Evolutionary conservation across 1,140 invertebrate genomes (phyloP).

Genomic region (Vanessa atalanta): DNA sequence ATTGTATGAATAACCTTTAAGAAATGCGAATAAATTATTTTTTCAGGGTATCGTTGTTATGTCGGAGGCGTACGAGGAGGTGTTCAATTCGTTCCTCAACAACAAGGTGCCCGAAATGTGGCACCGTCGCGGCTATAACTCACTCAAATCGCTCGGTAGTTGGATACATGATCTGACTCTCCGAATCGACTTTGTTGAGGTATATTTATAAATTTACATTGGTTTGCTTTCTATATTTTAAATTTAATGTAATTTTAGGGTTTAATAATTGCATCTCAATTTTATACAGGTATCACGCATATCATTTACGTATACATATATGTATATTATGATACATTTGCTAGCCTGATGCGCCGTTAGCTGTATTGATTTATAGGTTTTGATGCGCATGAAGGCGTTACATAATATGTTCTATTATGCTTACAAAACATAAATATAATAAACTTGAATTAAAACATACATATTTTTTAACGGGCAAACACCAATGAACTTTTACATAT

Average conservation of each 20-base stretch:
- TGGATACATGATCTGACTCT: slow-evolving; percentile 89
- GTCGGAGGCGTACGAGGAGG: slow-evolving; percentile 91
- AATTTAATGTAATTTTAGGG: background rate
- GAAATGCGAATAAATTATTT: background rate
- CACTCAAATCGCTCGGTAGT: slow-evolving; percentile 90
- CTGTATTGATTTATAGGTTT: background rate
- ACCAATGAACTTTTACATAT: too few relatives aligned
- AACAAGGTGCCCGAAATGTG: slow-evolving; percentile 91
- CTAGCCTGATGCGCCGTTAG: background rate
- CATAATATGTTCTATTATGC: background rate
- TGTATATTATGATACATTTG: background rate
- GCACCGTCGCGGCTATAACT: slow-evolving; percentile 91
- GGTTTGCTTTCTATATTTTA: background rate
- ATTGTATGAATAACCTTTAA: background rate
- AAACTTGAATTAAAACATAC: too few relatives aligned
- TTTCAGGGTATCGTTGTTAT: slow-evolving; percentile 89
- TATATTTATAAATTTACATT: slow-evolving; percentile 12
- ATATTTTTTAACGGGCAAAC: too few relatives aligned
- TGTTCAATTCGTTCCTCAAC: slow-evolving; percentile 88
- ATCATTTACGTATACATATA: too few relatives aligned
- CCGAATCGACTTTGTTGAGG: slow-evolving; percentile 88
- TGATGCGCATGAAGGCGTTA: background rate
- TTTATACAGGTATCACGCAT: too few relatives aligned
- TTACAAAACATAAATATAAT: background rate
- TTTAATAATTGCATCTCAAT: background rate